A percentile compares a stretch with the other conserved stretches of the same genome.
phyloP scores from a whole-genome alignment of 2,888 invertebrate species.

The Drosophila engyochracea region DNA sequence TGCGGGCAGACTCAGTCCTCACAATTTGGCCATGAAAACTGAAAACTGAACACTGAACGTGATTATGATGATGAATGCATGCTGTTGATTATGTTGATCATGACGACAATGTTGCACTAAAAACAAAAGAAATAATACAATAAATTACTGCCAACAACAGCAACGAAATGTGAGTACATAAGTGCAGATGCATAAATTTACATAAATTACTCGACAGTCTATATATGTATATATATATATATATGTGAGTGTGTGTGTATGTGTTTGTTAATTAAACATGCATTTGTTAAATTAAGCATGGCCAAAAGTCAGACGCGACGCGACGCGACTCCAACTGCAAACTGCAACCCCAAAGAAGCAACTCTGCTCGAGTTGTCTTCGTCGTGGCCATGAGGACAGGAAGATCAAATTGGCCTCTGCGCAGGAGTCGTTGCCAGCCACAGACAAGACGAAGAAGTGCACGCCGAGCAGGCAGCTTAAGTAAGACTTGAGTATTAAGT shows the following conservation, averaged over 20 bases:
- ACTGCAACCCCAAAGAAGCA: conserved; percentile 24
- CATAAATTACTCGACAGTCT: conserved; percentile 32
- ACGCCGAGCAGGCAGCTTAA: conserved; percentile 12
- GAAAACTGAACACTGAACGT: conserved; percentile 38
- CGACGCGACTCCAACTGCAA: background rate
- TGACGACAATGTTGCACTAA: conserved; percentile 14
- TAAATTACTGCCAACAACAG: conserved; percentile 24
- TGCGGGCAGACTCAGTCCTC: conserved; percentile 25
- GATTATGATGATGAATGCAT: conserved; percentile 26
- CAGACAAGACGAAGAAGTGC: conserved; percentile 23
- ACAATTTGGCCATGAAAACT: conserved; percentile 63
- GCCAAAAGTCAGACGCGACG: conserved; percentile 21
- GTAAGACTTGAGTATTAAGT: conserved; percentile 4
- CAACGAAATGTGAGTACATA: conserved; percentile 14
- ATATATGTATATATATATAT: conserved; percentile 2
- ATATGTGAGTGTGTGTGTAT: background rate
- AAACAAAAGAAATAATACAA: conserved; percentile 24
- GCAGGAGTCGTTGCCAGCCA: conserved; percentile 22
- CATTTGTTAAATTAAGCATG: conserved; percentile 73
- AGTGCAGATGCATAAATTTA: conserved; percentile 48
- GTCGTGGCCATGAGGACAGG: conserved; percentile 25
- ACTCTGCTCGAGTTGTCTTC: conserved; percentile 16
- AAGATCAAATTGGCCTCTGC: conserved; percentile 31
- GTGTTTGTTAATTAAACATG: conserved; percentile 54
- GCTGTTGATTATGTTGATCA: conserved; percentile 9